Evolutionary conservation across 1,140 invertebrate genomes (phyloP), one percentile per base, ranked within the genome.

Genomic region (Oedothorax gibbosus): DNA sequence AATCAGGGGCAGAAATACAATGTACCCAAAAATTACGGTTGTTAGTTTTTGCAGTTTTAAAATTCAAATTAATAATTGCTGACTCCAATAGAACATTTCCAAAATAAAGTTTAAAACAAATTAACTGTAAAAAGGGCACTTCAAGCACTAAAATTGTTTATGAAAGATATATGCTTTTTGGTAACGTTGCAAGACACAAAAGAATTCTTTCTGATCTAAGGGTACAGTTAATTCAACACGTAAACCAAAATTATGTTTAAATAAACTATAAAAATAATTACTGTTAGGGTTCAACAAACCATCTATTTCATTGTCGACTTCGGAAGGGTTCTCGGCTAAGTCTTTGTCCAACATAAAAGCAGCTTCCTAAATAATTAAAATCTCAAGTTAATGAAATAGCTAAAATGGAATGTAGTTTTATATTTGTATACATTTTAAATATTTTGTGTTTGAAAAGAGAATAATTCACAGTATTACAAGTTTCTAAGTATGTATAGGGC

Each of bases 261-360:
- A 60, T 60, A 60, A n/a, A 71, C 15, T 50, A 50, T 50, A 83
- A 62, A 73, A 18, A 15, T 60, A 69, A 71, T 80, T 80, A 80
- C 78, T 80, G 66, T 80, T 20, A 57, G 18, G 54, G 71, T 11
- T 73, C 20, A 69, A 77, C 82, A 77, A n/a, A 85, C 82, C 82
- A 85, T 85, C 82, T n/a, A 85, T 85, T 77, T 66, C 82, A 77
- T 85, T 85, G 14, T 77, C 82, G 51, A 64, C 57, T 15, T 76
- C 72, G 53, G 53, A 71, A 15, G 72, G 51, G 54, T 18, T 56
- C 57, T 76, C 81, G 15, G 72, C 11, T 60, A 69, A 60, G 9
- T 77, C 75, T 53, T 54, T 76, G 8, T 77, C 82, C 68, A 77
- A 85, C 14, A 84, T 11, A 5, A 75, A 72, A n/a, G 73, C 53